Evolutionary conservation across 2,888 invertebrate genomes (phyloP), one percentile per base, ranked within the genome.

Genomic region (Synanthedon vespiformis): DNA sequence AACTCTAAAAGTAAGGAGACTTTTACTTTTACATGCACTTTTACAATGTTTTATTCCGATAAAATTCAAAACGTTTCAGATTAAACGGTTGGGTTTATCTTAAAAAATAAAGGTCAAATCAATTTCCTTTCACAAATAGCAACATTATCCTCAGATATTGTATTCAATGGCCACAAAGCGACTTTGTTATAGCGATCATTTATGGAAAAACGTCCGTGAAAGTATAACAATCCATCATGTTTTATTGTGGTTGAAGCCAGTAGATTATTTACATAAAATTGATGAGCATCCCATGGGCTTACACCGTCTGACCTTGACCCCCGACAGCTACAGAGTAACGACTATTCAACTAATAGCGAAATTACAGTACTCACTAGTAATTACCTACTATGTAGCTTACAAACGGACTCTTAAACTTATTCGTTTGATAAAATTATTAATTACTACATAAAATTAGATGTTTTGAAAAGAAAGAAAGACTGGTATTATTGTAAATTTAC

Each of bases 261-360:
- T 65, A 74, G 74, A 79, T 77, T 82, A 81, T 83, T 83, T 82
- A 79, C 80, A 77, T 78, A 73, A 70, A 77, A 82, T 83, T 83
- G 80, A 84, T 83, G 81, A 72, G 76, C 74, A 63, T 65, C 67
- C 61, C 63, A 69, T 64, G 70, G 74, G 74, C 72, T 72, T 73
- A 74, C 74, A 72, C 67, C 59, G 61, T 53, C 63, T 80, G 80
- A 82, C 80, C 83, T 78, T 78, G 74, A 70, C 50, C 77, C 75
- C 67, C 64, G 58, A 59, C 61, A 60, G 63, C 62, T 62, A 68
- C 65, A 62, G 69, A 74, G 34, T 34, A 34, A 34, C 34, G 34
- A 34, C 34, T 34, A 74, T 34, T 34, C 34, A 34, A 74, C 70
- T 68, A 61, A 63, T 57, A 54, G 61, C 61, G 63, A 56, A 63